Base-by-base conservation (phyloP, 2,113 vertebrate species). In the Melozone crissalis region DNA sequence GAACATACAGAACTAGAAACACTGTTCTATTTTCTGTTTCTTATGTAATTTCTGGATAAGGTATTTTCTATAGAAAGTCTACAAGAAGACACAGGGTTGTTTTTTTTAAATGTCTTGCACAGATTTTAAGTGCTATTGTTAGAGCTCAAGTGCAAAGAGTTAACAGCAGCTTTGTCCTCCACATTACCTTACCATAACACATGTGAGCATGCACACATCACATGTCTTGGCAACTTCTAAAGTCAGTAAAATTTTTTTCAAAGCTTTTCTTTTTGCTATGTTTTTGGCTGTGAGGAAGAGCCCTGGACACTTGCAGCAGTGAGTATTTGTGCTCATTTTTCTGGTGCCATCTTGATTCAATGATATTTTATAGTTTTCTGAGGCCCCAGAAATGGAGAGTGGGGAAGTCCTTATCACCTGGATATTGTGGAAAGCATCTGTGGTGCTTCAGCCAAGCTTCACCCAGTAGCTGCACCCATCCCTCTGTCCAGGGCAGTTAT, bases 191-290 rank as follows among this genome's bases (percentile, higher is more conserved):
- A 57, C 28, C 58, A 7, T 43, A 66, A 52, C 12, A 35, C 7
- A 17, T 0, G 1, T 6, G 1, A 61, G 23, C 6, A 1, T 6
- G 5, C n/a, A 37, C 19, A 31, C 15, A 21, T 23, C 5, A 2
- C 33, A 41, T 13, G 2, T 28, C 31, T 43, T 54, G 9, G 28
- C 10, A 49, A 7, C 19, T 82, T 78, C 61, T 59, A 15, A 3
- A 71, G 6, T 10, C 2, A 3, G 8, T 19, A 49, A 57, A 2
- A 15, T 23, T 51, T 43, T n/a, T 51, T 63, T 20, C 10, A 43
- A 65, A 27, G 5, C 58, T 82, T 82, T 75, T 44, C 43, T 62
- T 22, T 85, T 75, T 58, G 6, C 46, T 79, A 31, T 2, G 2
- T 10, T 71, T 94, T 37, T 31, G 39, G 11, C 39, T 55, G 26